Evolutionary conservation across 2,888 invertebrate genomes (phyloP).

Genomic region (Acheta domesticus): DNA sequence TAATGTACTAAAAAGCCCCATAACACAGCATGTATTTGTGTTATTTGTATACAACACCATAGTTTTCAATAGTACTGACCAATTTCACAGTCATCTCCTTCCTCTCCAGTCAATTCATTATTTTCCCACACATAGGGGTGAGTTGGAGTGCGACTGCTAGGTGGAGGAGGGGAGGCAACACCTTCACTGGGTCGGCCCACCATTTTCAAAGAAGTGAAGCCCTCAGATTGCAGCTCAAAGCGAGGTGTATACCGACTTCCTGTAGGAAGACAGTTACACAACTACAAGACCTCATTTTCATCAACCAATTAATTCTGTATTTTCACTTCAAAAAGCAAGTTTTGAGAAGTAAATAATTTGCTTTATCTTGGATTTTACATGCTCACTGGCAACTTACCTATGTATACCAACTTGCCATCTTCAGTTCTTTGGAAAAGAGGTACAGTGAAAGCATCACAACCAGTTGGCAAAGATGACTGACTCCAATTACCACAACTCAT

Average conservation of each 20-base stretch:
- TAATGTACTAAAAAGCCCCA: no score
- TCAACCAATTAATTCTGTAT: no score
- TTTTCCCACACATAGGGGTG: constrained; percentile 61
- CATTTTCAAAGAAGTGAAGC: constrained; percentile 66
- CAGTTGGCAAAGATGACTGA: constrained; percentile 60
- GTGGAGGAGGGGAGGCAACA: constrained; percentile 48
- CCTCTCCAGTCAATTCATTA: constrained; percentile 36
- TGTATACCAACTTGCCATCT: constrained; percentile 71
- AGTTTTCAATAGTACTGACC: constrained; percentile 19
- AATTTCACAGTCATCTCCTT: constrained; percentile 34
- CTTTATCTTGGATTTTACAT: no score
- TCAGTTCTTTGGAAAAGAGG: constrained; percentile 76
- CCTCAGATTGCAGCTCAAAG: constrained; percentile 64
- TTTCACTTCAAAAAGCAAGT: no score
- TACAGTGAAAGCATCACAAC: constrained; percentile 73
- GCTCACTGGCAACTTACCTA: constrained; percentile 50
- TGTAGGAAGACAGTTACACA: constrained; percentile 39
- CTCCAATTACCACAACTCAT: constrained; percentile 71
- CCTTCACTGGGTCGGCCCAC: constrained; percentile 47
- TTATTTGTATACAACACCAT: no score
- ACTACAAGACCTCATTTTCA: constrained; percentile 42
- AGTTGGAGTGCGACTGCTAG: constrained; percentile 56
- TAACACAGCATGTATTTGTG: no score
- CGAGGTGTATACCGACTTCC: constrained; percentile 67
- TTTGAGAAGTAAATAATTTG: no score